A percentile compares a stretch with the other conserved stretches of the same genome.
Evolutionary conservation across 2,113 vertebrate genomes (phyloP).

Genomic region (Ciconia stormi): DNA sequence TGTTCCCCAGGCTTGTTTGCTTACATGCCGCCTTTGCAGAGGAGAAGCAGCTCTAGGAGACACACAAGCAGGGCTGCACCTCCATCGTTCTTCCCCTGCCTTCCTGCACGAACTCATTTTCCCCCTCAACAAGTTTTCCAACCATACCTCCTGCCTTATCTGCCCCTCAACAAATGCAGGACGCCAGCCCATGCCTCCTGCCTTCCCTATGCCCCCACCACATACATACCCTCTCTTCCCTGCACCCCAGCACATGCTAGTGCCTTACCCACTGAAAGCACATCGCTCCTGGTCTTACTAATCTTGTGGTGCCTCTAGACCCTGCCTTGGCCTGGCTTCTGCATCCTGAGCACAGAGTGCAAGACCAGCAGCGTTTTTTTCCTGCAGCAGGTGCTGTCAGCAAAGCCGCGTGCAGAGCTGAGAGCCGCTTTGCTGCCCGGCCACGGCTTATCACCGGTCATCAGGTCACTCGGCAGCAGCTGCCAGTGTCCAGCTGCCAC

Average conservation of each 20-base stretch:
- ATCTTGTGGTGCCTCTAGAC: not conserved
- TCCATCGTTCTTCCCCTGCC: not conserved
- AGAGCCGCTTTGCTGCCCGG: not conserved
- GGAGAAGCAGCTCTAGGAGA: not conserved
- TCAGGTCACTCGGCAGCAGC: not conserved
- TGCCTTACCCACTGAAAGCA: not conserved
- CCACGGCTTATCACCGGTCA: rapidly evolving
- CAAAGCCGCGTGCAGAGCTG: not conserved
- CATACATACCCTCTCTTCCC: not conserved
- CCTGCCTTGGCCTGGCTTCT: not conserved
- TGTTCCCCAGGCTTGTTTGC: not conserved
- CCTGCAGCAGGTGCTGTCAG: not conserved
- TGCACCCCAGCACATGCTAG: not conserved
- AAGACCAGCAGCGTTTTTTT: not conserved
- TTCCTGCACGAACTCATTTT: not conserved
- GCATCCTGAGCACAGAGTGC: not conserved
- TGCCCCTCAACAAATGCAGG: not conserved
- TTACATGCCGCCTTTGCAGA: not conserved
- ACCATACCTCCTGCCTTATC: not conserved
- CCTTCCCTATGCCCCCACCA: not conserved
- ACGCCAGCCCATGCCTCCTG: not conserved
- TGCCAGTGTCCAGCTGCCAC: not conserved
- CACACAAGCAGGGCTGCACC: not conserved
- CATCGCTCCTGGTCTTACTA: not conserved
- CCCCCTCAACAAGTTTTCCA: not conserved